Evolutionary conservation across 2,888 invertebrate genomes (phyloP).

Genomic region (Frankliniella fusca): DNA sequence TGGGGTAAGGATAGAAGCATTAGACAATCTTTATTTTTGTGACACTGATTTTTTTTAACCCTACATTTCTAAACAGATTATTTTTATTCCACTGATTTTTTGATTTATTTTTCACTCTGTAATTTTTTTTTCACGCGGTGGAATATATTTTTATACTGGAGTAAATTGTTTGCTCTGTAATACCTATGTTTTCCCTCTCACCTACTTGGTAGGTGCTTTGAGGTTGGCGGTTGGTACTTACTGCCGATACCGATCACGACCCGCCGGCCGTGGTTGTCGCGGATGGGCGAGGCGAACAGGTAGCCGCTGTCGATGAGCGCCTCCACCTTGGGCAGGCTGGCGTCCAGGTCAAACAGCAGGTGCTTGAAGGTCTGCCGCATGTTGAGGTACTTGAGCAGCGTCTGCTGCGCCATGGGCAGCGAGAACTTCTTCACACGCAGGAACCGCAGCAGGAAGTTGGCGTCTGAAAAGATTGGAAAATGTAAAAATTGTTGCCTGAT

Average conservation of each 20-base stretch:
- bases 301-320: constrained; percentile 70
- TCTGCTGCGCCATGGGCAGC: constrained; percentile 72
- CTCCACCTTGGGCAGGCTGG: constrained; percentile 63
- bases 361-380: constrained; percentile 68
- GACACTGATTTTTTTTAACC: background rate
- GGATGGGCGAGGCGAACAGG: constrained; percentile 71
- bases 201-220: no score
- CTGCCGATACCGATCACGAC: constrained; percentile 58
- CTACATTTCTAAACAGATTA: constrained; percentile 28
- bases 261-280: constrained; percentile 67
- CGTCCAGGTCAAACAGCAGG: constrained; percentile 67
- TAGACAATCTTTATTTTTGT: no score
- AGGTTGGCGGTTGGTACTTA: constrained; percentile 16
- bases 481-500: background rate
- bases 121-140: constrained; percentile 29
- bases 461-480: constrained; percentile 52
- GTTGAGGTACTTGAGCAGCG: constrained; percentile 70
- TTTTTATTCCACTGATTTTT: constrained; percentile 33
- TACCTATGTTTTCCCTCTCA: no score
- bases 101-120: constrained; percentile 5
- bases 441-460: constrained; percentile 67
- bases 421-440: constrained; percentile 77
- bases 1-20: no score
- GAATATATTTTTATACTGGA: background rate
- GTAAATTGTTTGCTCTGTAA: no score